Percentiles rank a stretch among this genome's conserved stretches.
Evolutionary conservation across 92 coral and sea anemone species (phyloP).

Genomic region (Meandrina meandrites): DNA sequence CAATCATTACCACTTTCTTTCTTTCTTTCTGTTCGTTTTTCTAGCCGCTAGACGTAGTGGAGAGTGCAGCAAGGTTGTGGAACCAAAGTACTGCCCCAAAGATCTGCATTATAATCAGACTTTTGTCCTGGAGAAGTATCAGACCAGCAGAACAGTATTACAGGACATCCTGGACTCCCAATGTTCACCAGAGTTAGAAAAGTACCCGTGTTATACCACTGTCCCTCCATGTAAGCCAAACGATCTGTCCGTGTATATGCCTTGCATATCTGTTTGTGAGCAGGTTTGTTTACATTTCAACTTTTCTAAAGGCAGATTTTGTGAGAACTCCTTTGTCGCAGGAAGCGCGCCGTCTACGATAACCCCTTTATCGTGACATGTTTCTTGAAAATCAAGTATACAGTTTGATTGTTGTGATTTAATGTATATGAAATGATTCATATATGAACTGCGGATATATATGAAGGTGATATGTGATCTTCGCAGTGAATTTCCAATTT

Average conservation of each 20-base stretch:
- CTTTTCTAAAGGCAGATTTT: not conserved
- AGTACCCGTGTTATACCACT: conserved; percentile 62
- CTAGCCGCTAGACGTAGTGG: conserved; percentile 27
- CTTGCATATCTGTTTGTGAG: conserved; percentile 64
- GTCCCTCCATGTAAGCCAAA: conserved; percentile 63
- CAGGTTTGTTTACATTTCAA: conserved; percentile 32
- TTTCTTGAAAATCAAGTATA: too few relatives aligned
- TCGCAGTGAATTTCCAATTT: too few relatives aligned
- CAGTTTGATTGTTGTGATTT: too few relatives aligned
- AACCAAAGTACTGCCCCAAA: conserved; percentile 36
- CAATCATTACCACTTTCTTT: too few relatives aligned
- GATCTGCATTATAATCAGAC: conserved; percentile 66
- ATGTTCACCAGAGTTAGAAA: conserved; percentile 60
- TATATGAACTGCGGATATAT: too few relatives aligned
- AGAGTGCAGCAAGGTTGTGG: conserved; percentile 27
- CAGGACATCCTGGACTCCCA: conserved; percentile 27
- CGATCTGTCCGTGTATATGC: conserved; percentile 58
- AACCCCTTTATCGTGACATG: too few relatives aligned
- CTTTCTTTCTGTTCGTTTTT: not conserved
- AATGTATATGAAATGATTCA: too few relatives aligned
- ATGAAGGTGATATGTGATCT: too few relatives aligned
- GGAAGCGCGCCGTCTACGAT: too few relatives aligned
- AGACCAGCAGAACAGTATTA: conserved; percentile 6
- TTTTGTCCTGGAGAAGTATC: conserved; percentile 50
- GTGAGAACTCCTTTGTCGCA: too few relatives aligned